Base-by-base conservation (phyloP, 2,888 invertebrate species). In the Cataglyphis altisquamis region DNA sequence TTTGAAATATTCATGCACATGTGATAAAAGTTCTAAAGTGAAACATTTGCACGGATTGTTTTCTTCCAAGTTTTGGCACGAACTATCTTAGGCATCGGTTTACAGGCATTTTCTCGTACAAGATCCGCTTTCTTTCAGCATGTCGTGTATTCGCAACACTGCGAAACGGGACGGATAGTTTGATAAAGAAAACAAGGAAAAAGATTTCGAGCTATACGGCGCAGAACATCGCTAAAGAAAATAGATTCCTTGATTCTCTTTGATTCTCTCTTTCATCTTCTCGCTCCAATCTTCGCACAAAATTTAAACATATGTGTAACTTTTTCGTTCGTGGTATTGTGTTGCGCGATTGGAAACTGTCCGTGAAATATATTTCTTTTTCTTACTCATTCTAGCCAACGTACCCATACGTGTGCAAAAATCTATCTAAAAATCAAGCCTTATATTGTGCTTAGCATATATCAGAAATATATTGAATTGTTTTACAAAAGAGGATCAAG, bases 391-490 rank as follows among this genome's bases (percentile, higher is more conserved):
- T 62, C 18, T 12, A 45, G 15, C 18, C 45, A 41, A 66, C n/a
- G 15, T 32, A 29, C 12, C 18, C 57, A 64, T 62, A 29, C 15
- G 60, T 10, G 45, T 45, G 6, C 48, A 9, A 45, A 75, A 84
- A 83, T 82, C 66, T 66, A 92, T 91, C 91, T 90, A 57, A 83
- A 90, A 91, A 91, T 92, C 91, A 90, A 91, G 90, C 90, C 88
- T 87, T 89, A 83, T 89, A 83, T 86, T 73, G 62, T 83, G 77
- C 72, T 78, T 78, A 78, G 52, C 57, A 29, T 68, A 32, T 15
- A n/a, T 29, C 63, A 36, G 48, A 57, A 70, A 81, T 39, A 39
- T 75, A 62, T 39, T 36, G 60, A 55, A 60, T 66, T 67, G 36
- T 36, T 48, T 52, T 45, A 62, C 32, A 45, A 32, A 60, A 78